Conservation (phyloP, 2,113 vertebrate genomes). For the Fregetta grallaria region DNA sequence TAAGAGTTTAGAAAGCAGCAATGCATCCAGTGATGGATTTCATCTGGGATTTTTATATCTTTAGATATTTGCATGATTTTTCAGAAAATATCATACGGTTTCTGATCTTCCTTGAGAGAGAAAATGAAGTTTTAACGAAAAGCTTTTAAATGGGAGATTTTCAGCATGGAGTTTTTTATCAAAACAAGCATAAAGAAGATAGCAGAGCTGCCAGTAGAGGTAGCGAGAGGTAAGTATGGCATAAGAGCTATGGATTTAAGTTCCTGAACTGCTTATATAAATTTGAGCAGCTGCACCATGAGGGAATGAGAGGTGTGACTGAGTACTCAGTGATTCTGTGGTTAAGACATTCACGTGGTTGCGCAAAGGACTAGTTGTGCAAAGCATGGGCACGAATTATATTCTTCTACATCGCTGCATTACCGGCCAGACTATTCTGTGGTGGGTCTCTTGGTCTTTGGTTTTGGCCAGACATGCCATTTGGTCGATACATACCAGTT, state of each 20-base stretch:
- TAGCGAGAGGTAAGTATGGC: neutral
- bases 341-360: neutral
- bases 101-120: neutral
- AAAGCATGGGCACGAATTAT: neutral
- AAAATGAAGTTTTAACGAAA: neutral
- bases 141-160: neutral
- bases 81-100: neutral
- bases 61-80: neutral
- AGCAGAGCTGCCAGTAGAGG: neutral
- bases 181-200: neutral
- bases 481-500: neutral
- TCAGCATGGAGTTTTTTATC: neutral
- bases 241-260: neutral
- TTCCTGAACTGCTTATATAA: neutral
- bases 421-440: neutral
- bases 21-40: neutral
- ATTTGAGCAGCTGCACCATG: neutral
- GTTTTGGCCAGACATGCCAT: neutral
- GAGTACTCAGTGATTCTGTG: neutral
- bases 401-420: neutral
- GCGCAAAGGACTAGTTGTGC: neutral
- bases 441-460: neutral
- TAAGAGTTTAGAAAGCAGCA: neutral
- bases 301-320: neutral
- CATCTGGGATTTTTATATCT: neutral